These are phyloP conservation scores for Camelus bactrianus DNA, from an alignment of 2,113 vertebrate genomes.

Conservation along the genomic window DNA sequence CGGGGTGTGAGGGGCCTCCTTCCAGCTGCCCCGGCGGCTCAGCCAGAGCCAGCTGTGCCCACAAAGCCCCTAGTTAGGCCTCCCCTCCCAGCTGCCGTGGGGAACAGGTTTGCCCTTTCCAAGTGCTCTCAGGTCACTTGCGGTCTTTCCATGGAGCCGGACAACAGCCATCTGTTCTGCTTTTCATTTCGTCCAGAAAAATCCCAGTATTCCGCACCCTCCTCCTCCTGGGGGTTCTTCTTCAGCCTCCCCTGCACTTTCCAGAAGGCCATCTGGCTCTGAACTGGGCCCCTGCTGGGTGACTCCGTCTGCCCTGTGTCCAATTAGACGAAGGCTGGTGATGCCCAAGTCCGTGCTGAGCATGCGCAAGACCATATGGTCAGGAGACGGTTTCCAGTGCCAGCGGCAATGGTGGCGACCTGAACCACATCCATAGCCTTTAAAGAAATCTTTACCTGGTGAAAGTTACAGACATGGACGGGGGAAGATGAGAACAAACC, in stretches of 20 bases:
- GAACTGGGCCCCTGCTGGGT: background rate
- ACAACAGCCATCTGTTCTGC: slow-evolving; percentile 63
- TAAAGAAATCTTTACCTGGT: background rate
- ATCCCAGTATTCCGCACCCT: background rate
- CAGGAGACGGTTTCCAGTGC: background rate
- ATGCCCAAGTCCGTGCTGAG: background rate
- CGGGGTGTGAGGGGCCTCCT: background rate
- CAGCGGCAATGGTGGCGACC: background rate
- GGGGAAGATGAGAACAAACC: background rate
- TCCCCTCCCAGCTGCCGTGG: slow-evolving; percentile 53
- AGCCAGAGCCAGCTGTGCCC: slow-evolving; percentile 57
- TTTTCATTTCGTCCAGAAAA: slow-evolving; percentile 49
- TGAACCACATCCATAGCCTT: background rate
- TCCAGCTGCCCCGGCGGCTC: slow-evolving; percentile 48
- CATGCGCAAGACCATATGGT: background rate
- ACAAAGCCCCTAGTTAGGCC: slow-evolving; percentile 54
- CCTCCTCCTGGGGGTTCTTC: slow-evolving; percentile 6
- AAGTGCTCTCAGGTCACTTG: background rate
- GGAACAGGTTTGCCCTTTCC: slow-evolving; percentile 66
- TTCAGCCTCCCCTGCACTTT: slow-evolving; percentile 25
- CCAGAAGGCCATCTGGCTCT: slow-evolving; percentile 66
- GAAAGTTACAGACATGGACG: background rate
- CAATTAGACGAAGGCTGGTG: background rate
- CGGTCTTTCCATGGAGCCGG: slow-evolving; percentile 1
- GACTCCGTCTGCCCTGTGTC: slow-evolving; percentile 25